Conservation (phyloP, 1,140 invertebrate genomes). For the Pogonomyrmex californicus region DNA sequence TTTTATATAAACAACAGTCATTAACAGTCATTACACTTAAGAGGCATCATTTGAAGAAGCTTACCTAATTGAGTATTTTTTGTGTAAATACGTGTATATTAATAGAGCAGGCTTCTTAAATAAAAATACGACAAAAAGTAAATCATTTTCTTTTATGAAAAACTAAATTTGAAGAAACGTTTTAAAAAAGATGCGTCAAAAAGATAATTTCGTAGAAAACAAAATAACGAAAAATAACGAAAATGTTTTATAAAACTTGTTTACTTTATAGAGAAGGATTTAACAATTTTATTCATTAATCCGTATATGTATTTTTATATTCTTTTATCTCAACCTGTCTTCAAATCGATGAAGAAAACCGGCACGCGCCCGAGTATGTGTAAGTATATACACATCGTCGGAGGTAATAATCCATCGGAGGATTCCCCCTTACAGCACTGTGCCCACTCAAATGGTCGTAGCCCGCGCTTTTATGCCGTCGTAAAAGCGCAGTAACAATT, state of each 20-base stretch:
- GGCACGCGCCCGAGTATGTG: constrained; percentile 34
- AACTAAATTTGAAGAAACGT: background rate
- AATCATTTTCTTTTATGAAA: background rate
- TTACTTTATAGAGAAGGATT: background rate
- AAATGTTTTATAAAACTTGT: background rate
- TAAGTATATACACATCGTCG: constrained; percentile 66
- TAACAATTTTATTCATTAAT: background rate
- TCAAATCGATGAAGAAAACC: constrained; percentile 38
- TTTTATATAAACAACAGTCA: background rate
- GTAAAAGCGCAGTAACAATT: constrained; percentile 87
- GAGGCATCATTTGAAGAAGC: background rate
- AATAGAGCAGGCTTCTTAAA: background rate
- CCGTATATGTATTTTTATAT: background rate
- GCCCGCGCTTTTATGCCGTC: constrained; percentile 85
- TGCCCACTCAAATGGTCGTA: constrained; percentile 84
- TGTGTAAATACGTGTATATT: background rate
- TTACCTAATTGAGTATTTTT: background rate
- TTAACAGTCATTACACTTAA: too few relatives aligned
- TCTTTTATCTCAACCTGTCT: constrained; percentile 38
- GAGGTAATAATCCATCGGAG: constrained; percentile 83
- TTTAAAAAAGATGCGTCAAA: background rate
- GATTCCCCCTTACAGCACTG: constrained; percentile 75
- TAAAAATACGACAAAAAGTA: constrained; percentile 8
- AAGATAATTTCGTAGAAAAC: background rate
- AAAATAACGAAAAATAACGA: background rate